Evolutionary conservation across 92 coral and sea anemone genomes (phyloP).

Genomic region (Zoanthus solanderi): DNA sequence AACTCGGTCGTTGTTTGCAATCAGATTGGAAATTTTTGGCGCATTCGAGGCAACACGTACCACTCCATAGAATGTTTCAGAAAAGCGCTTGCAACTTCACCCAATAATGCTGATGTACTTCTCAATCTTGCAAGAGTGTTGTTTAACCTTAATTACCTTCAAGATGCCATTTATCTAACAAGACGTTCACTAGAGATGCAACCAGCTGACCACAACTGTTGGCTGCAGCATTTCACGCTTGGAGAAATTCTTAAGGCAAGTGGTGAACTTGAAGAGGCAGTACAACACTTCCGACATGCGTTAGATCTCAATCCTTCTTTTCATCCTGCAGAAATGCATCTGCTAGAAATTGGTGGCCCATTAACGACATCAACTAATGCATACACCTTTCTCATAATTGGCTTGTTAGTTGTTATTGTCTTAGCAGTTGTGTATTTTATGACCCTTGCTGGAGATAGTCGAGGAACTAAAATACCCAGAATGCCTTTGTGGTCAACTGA

Average conservation of each 20-base stretch:
- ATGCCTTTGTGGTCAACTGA: conserved; percentile 73
- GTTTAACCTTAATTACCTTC: conserved; percentile 88
- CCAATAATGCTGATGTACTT: conserved; percentile 97
- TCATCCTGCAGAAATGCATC: conserved; percentile 94
- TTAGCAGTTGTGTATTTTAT: conserved; percentile 92
- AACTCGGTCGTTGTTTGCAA: conserved; percentile 93
- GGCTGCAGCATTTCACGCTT: conserved; percentile 98
- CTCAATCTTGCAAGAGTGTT: conserved; percentile 95
- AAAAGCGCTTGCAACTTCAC: conserved; percentile 83
- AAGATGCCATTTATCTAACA: conserved; percentile 90
- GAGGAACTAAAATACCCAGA: conserved; percentile 72
- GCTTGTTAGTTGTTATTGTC: conserved; percentile 85
- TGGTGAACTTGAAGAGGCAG: conserved; percentile 93
- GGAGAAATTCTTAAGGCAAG: conserved; percentile 95
- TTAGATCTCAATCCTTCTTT: conserved; percentile 94
- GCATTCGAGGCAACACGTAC: conserved; percentile 94
- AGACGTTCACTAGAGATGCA: conserved; percentile 96
- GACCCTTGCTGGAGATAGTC: conserved; percentile 86
- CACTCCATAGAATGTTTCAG: conserved; percentile 99
- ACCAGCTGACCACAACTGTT: conserved; percentile 96
- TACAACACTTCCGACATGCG: conserved; percentile 87
- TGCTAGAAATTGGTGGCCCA: conserved; percentile 89
- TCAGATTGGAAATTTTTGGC: conserved; percentile 97
- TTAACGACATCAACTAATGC: conserved; percentile 84
- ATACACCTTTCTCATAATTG: conserved; percentile 94